Conservation (phyloP, 2,797 vertebrate species). For the Pantherophis alleghaniensis region DNA sequence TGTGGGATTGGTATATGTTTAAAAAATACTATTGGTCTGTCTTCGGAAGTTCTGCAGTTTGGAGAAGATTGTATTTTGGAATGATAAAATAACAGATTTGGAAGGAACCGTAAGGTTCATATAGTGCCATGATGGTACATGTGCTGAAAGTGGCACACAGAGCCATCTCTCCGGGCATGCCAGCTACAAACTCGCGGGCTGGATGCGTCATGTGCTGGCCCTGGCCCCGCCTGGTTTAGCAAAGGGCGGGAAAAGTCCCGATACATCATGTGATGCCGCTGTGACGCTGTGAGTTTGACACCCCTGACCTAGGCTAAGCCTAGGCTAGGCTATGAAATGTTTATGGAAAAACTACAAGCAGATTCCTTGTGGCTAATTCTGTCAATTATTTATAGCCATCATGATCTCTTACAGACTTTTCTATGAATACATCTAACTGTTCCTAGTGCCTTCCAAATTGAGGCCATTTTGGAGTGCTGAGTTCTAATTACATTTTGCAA, state of each 20-base stretch:
- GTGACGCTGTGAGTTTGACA: too few relatives aligned
- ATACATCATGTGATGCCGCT: too few relatives aligned
- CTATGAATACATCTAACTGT: background rate
- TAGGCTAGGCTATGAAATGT: background rate
- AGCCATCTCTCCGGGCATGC: too few relatives aligned
- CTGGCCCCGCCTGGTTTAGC: too few relatives aligned
- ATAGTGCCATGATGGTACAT: too few relatives aligned
- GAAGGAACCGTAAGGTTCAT: background rate
- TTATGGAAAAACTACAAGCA: background rate
- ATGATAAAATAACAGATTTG: background rate
- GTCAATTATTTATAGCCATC: background rate
- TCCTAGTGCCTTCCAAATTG: background rate
- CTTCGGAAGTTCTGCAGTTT: slow-evolving; percentile 26
- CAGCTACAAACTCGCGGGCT: too few relatives aligned
- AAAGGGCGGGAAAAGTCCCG: too few relatives aligned
- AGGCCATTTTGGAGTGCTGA: background rate
- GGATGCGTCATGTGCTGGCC: too few relatives aligned
- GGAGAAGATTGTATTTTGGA: slow-evolving; percentile 6
- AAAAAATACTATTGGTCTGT: slow-evolving; percentile 10
- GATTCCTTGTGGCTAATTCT: background rate
- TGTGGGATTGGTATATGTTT: slow-evolving; percentile 28
- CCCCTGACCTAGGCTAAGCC: background rate
- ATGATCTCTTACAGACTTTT: background rate
- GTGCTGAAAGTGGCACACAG: too few relatives aligned
- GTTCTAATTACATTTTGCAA: background rate